Base-by-base conservation (phyloP, 2,888 invertebrate genomes). In the Carabus problematicus region DNA sequence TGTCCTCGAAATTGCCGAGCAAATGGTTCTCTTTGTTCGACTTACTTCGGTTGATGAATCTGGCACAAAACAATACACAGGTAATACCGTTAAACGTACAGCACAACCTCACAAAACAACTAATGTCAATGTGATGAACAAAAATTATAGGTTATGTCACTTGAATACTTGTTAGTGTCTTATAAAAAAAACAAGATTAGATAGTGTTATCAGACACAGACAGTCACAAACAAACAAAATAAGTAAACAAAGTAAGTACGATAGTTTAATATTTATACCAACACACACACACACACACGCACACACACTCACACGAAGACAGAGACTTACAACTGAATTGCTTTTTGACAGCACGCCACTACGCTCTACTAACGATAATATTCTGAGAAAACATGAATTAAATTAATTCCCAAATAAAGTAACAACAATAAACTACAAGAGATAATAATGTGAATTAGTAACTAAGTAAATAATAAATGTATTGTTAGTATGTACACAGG, bases 21-120 rank as follows among this genome's bases (percentile, higher is more conserved):
- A 84, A 76, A 45, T 81, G 77, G 64, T 82, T 79, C 66, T 83
- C 82, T 14, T 80, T 78, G 7, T 81, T 81, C 45, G 78, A 77
- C 73, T 81, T 84, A 43, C 79, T 77, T 73, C 80, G 79, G 61
- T 81, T 80, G 73, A 84, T 80, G 66, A 84, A 77, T 74, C 84
- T 84, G 78, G 76, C 70, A n/a, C 54, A 59, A 59, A 59, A 56
- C 56, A 56, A 56, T 7, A 18, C 19, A 18, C 56, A 19, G 19
- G 4, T 0, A 12, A 59, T 29, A 41, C 16, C 8, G 41, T n/a
- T n/a, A 59, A 59, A 16, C 14, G 45, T 14, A 60, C 11, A 3
- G 6, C 19, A 55, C 11, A 16, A 7, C 7, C 19, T 8, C 55
- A 55, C 16, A 1, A 3, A 55, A 14, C 29, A 29, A 14, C 45